Percentiles rank a stretch among this genome's conserved stretches.
phyloP scores from a whole-genome alignment of 1,140 invertebrate species.

The Drosophila ercepeae region DNA sequence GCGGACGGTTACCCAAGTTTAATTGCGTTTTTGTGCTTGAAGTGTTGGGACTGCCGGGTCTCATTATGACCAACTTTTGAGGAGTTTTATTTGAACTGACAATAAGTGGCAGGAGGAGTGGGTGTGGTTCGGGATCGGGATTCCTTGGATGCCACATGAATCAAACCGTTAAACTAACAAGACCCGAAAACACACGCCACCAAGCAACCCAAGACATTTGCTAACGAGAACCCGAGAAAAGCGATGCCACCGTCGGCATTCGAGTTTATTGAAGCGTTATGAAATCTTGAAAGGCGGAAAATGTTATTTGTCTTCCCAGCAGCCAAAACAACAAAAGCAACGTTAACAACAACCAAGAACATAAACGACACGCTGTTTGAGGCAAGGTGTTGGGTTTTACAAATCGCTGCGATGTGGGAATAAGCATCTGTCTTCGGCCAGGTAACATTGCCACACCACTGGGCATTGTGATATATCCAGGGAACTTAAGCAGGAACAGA shows the following conservation, averaged over 20 bases:
- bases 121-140: neutral
- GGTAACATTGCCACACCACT: slow-evolving; percentile 10
- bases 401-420: slow-evolving; percentile 51
- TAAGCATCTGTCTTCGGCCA: slow-evolving; percentile 37
- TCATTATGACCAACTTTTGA: slow-evolving; percentile 54
- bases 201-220: slow-evolving; percentile 26
- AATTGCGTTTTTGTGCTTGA: slow-evolving; percentile 61
- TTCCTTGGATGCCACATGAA: slow-evolving; percentile 41
- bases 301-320: slow-evolving; percentile 53
- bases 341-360: slow-evolving; percentile 25
- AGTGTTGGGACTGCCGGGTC: slow-evolving; percentile 29
- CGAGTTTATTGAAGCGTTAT: slow-evolving; percentile 54
- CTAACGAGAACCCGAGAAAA: slow-evolving; percentile 46
- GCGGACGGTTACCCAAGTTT: slow-evolving; percentile 43
- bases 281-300: slow-evolving; percentile 50
- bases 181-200: slow-evolving; percentile 27
- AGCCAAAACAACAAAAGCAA: slow-evolving; percentile 27
- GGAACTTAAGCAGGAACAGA: slow-evolving; percentile 24
- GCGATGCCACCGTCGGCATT: slow-evolving; percentile 21
- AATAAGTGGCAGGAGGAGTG: slow-evolving; percentile 1
- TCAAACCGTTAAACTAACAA: slow-evolving; percentile 58
- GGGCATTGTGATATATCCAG: slow-evolving; percentile 16
- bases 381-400: slow-evolving; percentile 53
- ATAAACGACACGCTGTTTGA: slow-evolving; percentile 6
- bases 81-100: slow-evolving; percentile 47